A percentile compares a stretch with the other conserved stretches of the same genome.
Evolutionary conservation across 2,888 invertebrate species (phyloP).

Genomic region (Anagyrus pseudococci): DNA sequence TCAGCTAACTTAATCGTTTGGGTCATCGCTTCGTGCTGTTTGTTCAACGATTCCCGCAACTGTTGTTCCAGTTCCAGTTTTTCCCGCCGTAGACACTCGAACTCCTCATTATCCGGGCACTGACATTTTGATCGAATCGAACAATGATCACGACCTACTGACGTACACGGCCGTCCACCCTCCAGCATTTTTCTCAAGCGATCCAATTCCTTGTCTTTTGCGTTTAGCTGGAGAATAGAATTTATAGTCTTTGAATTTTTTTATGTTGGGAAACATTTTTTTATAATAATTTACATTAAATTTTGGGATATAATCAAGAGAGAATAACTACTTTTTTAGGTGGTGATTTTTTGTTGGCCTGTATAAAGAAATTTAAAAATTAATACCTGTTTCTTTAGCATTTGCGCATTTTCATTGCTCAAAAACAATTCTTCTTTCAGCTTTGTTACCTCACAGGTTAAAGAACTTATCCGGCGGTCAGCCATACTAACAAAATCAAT

Average conservation of each 20-base stretch:
- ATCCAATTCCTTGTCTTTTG: constrained; percentile 73
- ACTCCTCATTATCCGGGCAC: constrained; percentile 40
- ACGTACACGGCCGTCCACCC: constrained; percentile 73
- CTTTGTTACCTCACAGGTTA: constrained; percentile 56
- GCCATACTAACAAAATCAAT: constrained; percentile 55
- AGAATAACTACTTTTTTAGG: background rate
- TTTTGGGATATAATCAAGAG: too few species aligned
- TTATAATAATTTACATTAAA: background rate
- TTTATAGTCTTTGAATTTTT: background rate
- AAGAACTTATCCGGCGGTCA: constrained; percentile 56
- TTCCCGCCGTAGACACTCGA: constrained; percentile 64
- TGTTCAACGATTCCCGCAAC: constrained; percentile 67
- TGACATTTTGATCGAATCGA: constrained; percentile 66
- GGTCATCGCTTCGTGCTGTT: constrained; percentile 83
- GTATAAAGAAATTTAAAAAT: constrained; percentile 35
- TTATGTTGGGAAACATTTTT: background rate
- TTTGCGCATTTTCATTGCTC: constrained; percentile 52
- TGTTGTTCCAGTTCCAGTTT: constrained; percentile 68
- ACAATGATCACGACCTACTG: constrained; percentile 73
- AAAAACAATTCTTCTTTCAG: constrained; percentile 54
- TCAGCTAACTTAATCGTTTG: constrained; percentile 77
- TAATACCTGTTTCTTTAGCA: constrained; percentile 56
- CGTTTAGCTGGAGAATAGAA: constrained; percentile 46
- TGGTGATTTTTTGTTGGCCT: constrained; percentile 5
- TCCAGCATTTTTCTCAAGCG: constrained; percentile 73